phyloP scores from a whole-genome alignment of 2,888 invertebrate genomes.

The Agrochola lychnidis region DNA sequence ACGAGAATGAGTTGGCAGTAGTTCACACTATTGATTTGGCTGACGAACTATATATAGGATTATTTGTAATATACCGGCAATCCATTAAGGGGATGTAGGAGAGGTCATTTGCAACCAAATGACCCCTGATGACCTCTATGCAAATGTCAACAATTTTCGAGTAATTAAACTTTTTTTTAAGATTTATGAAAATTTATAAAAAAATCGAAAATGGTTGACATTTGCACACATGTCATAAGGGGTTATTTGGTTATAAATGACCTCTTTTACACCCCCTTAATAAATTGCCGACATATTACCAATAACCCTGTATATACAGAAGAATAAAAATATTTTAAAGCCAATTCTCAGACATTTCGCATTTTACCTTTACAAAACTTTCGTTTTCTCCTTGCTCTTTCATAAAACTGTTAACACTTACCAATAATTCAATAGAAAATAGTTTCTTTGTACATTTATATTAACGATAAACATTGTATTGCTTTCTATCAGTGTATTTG shows the following conservation, averaged over 20 bases:
- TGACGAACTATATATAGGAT: not conserved
- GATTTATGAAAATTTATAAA: too few relatives aligned
- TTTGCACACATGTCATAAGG: too few relatives aligned
- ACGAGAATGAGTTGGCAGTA: not conserved
- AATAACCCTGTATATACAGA: not conserved
- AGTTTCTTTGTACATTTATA: conserved; percentile 28
- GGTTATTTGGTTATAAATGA: too few relatives aligned
- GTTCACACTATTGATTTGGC: not conserved
- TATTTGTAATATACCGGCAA: too few relatives aligned
- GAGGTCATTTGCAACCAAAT: too few relatives aligned
- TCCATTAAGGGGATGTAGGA: too few relatives aligned
- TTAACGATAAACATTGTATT: conserved; percentile 21
- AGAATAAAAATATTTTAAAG: not conserved
- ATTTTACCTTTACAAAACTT: conserved; percentile 14
- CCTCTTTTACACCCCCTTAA: too few relatives aligned
- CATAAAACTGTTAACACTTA: conserved; percentile 27
- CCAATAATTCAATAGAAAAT: conserved; percentile 34
- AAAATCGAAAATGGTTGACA: too few relatives aligned
- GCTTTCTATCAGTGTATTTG: conserved; percentile 39
- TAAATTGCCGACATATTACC: too few relatives aligned
- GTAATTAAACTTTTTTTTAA: too few relatives aligned
- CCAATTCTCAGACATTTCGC: not conserved
- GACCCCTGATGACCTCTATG: too few relatives aligned
- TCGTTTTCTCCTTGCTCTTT: conserved; percentile 18
- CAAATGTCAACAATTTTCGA: too few relatives aligned